These are phyloP conservation scores for Drosophila gaucha DNA, from an alignment of 2,888 invertebrate genomes.

Conservation along the genomic window DNA sequence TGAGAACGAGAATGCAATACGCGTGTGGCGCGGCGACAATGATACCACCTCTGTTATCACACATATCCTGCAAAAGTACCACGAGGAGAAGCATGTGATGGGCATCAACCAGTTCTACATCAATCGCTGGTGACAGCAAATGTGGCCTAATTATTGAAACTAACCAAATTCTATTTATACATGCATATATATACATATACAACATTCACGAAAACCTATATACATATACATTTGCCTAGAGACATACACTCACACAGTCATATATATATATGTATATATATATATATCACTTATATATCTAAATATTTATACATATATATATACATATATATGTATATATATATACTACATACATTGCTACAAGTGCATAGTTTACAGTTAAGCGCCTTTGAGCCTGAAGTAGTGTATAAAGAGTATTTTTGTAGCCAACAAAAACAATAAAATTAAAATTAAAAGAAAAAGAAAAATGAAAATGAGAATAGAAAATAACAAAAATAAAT, in stretches of 20 bases:
- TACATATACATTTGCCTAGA: constrained; percentile 28
- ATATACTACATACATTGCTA: constrained; percentile 29
- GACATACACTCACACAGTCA: constrained; percentile 16
- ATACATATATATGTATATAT: constrained; percentile 23
- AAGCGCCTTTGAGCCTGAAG: constrained; percentile 55
- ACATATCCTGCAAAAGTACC: constrained; percentile 88
- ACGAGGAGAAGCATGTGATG: constrained; percentile 87
- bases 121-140: constrained; percentile 76
- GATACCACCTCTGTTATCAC: constrained; percentile 88
- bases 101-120: constrained; percentile 85
- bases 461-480: background rate
- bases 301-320: constrained; percentile 31
- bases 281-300: constrained; percentile 10
- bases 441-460: background rate
- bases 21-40: constrained; percentile 89
- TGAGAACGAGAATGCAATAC: constrained; percentile 88
- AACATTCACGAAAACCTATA: constrained; percentile 22
- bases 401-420: constrained; percentile 62
- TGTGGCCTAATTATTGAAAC: constrained; percentile 67
- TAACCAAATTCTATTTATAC: constrained; percentile 74
- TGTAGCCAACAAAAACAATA: constrained; percentile 51
- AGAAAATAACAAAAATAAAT: constrained; percentile 27
- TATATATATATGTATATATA: constrained; percentile 31
- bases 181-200: constrained; percentile 24
- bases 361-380: constrained; percentile 43